Percentiles rank a stretch among this genome's conserved stretches.
These are phyloP conservation scores for Tridacna gigas DNA, from an alignment of 2,888 invertebrate species.

Conservation along the genomic window DNA sequence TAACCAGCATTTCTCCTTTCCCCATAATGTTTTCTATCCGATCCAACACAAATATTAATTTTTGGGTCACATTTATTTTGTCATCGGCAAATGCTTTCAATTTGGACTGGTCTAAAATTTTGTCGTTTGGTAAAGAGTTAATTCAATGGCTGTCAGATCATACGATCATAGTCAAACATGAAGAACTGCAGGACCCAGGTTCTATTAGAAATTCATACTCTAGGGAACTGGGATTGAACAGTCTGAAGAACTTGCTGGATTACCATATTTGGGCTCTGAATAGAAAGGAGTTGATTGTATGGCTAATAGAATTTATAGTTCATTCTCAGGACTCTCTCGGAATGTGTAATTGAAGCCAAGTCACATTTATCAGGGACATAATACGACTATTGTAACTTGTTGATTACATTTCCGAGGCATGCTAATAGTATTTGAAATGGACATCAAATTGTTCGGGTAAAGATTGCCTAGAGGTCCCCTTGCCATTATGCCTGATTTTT, in stretches of 20 bases:
- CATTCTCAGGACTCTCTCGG: neutral
- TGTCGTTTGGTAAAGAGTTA: no score
- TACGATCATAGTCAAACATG: neutral
- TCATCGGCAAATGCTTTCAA: no score
- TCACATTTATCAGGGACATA: neutral
- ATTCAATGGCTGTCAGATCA: neutral
- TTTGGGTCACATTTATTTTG: no score
- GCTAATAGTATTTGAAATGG: neutral
- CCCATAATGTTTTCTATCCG: no score
- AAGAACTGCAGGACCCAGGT: neutral
- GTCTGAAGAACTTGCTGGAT: constrained; percentile 5
- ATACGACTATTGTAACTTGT: neutral
- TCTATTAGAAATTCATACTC: constrained; percentile 10
- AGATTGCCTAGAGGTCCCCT: no score
- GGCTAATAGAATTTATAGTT: neutral
- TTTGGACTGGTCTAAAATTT: no score
- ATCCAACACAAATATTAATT: no score
- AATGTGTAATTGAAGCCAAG: no score
- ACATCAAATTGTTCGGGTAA: neutral
- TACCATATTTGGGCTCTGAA: neutral
- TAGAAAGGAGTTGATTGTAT: no score
- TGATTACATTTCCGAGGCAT: neutral
- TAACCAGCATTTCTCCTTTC: no score
- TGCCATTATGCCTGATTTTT: no score
- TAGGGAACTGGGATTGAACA: constrained; percentile 6